phyloP scores from a whole-genome alignment of 2,113 vertebrate species.

The Gallinago jamesoni region DNA sequence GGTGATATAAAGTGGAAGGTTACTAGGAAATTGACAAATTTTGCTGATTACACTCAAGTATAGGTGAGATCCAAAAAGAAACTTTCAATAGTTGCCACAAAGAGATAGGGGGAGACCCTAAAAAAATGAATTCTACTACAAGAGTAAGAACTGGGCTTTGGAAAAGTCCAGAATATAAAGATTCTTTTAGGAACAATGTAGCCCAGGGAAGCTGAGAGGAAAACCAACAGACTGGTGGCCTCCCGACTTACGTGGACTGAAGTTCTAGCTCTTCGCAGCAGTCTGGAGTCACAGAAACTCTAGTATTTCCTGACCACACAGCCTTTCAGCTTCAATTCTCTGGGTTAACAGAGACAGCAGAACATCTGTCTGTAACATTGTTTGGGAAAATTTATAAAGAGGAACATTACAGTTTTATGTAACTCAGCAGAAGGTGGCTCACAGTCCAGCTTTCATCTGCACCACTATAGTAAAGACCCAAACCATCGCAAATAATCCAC shows the following conservation, averaged over 20 bases:
- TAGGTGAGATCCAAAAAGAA: neutral
- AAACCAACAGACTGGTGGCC: neutral
- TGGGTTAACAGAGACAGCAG: neutral
- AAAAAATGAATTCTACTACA: neutral
- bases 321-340: neutral
- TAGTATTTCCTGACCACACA: neutral
- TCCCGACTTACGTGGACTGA: accelerated
- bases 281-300: neutral
- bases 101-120: neutral
- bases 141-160: neutral
- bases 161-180: neutral
- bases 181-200: neutral
- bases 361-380: neutral
- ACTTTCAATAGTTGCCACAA: neutral
- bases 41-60: neutral
- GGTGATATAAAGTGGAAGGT: neutral
- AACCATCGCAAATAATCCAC: neutral
- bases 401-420: neutral
- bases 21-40: neutral
- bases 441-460: neutral
- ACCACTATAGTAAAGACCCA: neutral
- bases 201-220: neutral
- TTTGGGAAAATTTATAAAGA: neutral
- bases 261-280: neutral
- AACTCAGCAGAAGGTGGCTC: neutral